phyloP scores from a whole-genome alignment of 2,888 invertebrate genomes.

The Archaeoteleia sp. region DNA sequence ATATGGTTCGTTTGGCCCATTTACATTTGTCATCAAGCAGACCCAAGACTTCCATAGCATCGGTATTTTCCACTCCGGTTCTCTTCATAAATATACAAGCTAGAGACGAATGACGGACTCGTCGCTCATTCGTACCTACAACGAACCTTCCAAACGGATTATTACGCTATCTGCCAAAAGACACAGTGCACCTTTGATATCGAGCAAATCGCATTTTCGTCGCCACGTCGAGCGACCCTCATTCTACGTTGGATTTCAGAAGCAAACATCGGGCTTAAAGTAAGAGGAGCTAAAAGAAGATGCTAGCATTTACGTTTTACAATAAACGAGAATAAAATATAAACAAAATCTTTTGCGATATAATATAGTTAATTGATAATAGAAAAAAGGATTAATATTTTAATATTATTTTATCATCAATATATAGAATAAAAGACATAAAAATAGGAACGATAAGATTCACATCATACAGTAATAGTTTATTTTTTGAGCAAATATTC shows the following conservation, averaged over 20 bases:
- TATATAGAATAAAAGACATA: too few species aligned
- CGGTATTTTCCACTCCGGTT: too few species aligned
- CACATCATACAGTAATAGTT: too few species aligned
- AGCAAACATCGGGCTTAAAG: conserved; percentile 53
- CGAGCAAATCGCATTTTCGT: conserved; percentile 58
- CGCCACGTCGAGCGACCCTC: conserved; percentile 54
- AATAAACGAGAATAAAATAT: conserved; percentile 40
- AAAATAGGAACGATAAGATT: too few species aligned
- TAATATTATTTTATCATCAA: too few species aligned
- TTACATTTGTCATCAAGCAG: too few species aligned
- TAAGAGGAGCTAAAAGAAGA: conserved; percentile 37
- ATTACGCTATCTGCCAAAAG: conserved; percentile 48
- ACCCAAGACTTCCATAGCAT: too few species aligned
- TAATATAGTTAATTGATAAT: too few species aligned
- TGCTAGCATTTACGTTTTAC: conserved; percentile 20
- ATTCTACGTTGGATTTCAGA: conserved; percentile 56
- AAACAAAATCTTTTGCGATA: conserved; percentile 1
- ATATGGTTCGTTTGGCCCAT: too few species aligned
- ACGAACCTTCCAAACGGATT: conserved; percentile 50
- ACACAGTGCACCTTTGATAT: conserved; percentile 61
- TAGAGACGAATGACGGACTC: conserved; percentile 22
- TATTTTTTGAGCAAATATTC: too few species aligned
- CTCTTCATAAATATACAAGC: background rate
- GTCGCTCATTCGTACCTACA: conserved; percentile 16
- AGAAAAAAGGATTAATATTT: too few species aligned